Evolutionary conservation across 2,113 vertebrate genomes (phyloP).

Genomic region (Erinaceus europaeus): DNA sequence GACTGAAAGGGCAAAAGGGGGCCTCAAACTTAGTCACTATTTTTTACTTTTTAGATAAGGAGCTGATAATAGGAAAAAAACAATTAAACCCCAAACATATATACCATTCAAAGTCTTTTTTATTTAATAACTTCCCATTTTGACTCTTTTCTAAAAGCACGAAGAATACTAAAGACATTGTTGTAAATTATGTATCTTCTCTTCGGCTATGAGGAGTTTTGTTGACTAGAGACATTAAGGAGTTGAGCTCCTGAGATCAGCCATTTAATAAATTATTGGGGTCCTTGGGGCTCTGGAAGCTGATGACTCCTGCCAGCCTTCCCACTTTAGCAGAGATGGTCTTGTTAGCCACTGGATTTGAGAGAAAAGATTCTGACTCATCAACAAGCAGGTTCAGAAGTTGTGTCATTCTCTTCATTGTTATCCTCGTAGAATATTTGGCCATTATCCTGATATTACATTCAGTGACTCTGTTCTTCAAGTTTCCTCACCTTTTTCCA

Average conservation of each 20-base stretch:
- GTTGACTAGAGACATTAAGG: constrained; percentile 98
- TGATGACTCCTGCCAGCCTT: constrained; percentile 97
- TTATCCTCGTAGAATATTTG: constrained; percentile 98
- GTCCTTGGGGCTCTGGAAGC: constrained; percentile 99
- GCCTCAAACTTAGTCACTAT: constrained; percentile 76
- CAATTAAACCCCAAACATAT: constrained; percentile 71
- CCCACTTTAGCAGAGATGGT: constrained; percentile 99
- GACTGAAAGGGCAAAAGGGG: constrained; percentile 69
- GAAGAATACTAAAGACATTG: constrained; percentile 80
- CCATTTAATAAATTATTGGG: constrained; percentile 98
- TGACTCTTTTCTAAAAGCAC: constrained; percentile 81
- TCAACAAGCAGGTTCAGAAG: constrained; percentile 97
- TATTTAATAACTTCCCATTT: constrained; percentile 75
- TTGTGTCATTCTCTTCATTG: constrained; percentile 97
- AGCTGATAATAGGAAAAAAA: constrained; percentile 75
- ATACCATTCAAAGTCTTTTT: constrained; percentile 83
- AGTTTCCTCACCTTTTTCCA: constrained; percentile 97
- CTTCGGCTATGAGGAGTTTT: constrained; percentile 99
- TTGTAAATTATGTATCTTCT: constrained; percentile 99
- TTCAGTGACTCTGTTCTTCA: constrained; percentile 98
- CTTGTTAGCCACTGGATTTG: constrained; percentile 97
- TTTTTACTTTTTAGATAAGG: constrained; percentile 79
- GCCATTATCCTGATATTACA: constrained; percentile 99
- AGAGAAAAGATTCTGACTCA: constrained; percentile 98
- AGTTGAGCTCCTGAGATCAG: constrained; percentile 99